Conservation (phyloP, 2,113 vertebrate genomes). For the Coreoperca whiteheadi region DNA sequence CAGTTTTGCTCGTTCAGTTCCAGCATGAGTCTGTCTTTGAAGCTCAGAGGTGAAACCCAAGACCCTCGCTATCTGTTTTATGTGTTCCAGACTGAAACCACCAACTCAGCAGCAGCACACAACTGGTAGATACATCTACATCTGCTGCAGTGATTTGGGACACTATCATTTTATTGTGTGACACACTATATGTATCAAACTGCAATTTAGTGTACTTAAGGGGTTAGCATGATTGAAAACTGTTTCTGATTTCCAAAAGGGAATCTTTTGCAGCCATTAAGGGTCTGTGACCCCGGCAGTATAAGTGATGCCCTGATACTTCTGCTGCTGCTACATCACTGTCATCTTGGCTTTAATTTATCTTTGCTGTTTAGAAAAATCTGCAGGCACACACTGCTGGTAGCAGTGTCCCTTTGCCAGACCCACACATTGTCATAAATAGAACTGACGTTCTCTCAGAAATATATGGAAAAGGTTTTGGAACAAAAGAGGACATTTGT, state of each 20-base stretch:
- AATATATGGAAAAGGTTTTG: background rate
- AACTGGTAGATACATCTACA: slow-evolving; percentile 73
- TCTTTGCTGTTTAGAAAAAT: slow-evolving; percentile 10
- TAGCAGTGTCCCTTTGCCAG: slow-evolving; percentile 17
- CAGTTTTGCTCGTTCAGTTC: slow-evolving; percentile 59
- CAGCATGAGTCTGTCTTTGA: slow-evolving; percentile 68
- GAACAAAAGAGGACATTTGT: background rate
- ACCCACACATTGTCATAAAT: slow-evolving; percentile 15
- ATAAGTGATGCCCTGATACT: slow-evolving; percentile 40
- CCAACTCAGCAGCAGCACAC: slow-evolving; percentile 57
- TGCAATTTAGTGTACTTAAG: slow-evolving; percentile 75
- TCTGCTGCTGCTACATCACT: slow-evolving; percentile 53
- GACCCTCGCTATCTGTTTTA: slow-evolving; percentile 75
- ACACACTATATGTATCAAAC: slow-evolving; percentile 79
- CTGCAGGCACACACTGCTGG: background rate
- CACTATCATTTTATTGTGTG: slow-evolving; percentile 77
- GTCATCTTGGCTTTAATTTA: slow-evolving; percentile 58
- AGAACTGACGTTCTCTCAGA: background rate
- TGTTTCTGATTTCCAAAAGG: slow-evolving; percentile 66
- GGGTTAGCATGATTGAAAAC: slow-evolving; percentile 76
- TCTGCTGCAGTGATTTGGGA: slow-evolving; percentile 75
- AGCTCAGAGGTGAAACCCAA: slow-evolving; percentile 59
- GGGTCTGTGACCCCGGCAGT: slow-evolving; percentile 51
- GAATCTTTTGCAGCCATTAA: slow-evolving; percentile 59
- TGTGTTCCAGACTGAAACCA: slow-evolving; percentile 71